Base-by-base conservation (phyloP, 2,113 vertebrate species). In the Coturnix japonica region DNA sequence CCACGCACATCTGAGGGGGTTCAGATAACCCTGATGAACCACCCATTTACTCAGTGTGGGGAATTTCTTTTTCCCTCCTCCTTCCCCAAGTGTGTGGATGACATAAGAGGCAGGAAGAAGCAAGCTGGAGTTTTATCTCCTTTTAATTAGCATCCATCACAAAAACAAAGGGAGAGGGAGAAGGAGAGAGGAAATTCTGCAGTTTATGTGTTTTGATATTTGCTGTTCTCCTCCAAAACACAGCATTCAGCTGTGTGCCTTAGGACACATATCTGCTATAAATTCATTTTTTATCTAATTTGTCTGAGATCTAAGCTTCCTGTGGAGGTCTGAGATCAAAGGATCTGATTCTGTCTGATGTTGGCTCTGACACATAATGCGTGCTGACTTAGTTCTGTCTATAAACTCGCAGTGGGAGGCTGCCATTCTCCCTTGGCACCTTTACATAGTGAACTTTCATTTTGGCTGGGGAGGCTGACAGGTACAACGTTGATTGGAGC, bases 281-380 rank as follows among this genome's bases (percentile, higher is more conserved):
- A 99, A 99, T 99, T 99, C 98, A 99, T 99, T 99, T 99, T 99
- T 98, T 98, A 98, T 98, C 98, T 98, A 98, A 98, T 99, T 99
- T 99, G 98, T 98, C 97, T 98, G 98, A 99, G 98, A 99, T 99
- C 98, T 98, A 97, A 98, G 98, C 98, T 98, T 99, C 98, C 98
- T 98, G 98, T 98, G 98, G 98, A 98, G 98, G 97, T 98, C 97
- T 83, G 91, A 99, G 99, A 99, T 99, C 99, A 99, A 99, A 99
- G 98, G 97, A 97, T 96, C 96, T 97, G 98, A 98, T 99, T 99
- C 98, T 94, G 98, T 98, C 98, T 99, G 99, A 99, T 99, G 99
- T 99, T 64, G 97, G 98, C 98, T 96, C 98, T 98, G 98, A 99
- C 98, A 98, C 96, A 96, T 98, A 98, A 98, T 98, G 98, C 98